Conservation (phyloP, 2,113 vertebrate genomes). For the Tauraco erythrolophus region DNA sequence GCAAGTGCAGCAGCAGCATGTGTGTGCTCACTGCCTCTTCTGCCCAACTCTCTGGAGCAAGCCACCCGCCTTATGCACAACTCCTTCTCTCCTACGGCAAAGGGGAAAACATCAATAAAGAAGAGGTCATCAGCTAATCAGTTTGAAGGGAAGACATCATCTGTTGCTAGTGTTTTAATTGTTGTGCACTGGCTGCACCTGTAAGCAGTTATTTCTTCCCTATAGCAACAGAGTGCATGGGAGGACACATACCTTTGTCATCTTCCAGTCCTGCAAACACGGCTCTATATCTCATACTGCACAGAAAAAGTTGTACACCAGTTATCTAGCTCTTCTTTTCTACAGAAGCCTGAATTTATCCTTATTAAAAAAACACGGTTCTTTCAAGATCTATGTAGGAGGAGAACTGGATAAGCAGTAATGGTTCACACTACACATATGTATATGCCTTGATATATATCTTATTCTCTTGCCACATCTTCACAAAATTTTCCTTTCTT, state of each 20-base stretch:
- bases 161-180: neutral
- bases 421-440: neutral
- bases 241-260: neutral
- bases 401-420: neutral
- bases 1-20: neutral
- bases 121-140: neutral
- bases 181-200: neutral
- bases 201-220: neutral
- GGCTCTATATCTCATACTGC: neutral
- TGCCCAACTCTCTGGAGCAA: neutral
- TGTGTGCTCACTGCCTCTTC: neutral
- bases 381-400: neutral
- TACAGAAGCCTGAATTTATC: neutral
- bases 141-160: neutral
- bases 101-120: neutral
- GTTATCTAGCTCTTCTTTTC: neutral
- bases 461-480: neutral
- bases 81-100: neutral
- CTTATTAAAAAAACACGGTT: neutral
- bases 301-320: neutral
- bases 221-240: neutral
- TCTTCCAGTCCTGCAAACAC: no score
- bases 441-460: rapidly evolving
- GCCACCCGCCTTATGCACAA: neutral
- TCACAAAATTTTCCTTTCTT: neutral